A percentile compares a stretch with the other conserved stretches of the same genome.
Evolutionary conservation across 2,888 invertebrate species (phyloP).

Genomic region (Neocrepidodera transversa): DNA sequence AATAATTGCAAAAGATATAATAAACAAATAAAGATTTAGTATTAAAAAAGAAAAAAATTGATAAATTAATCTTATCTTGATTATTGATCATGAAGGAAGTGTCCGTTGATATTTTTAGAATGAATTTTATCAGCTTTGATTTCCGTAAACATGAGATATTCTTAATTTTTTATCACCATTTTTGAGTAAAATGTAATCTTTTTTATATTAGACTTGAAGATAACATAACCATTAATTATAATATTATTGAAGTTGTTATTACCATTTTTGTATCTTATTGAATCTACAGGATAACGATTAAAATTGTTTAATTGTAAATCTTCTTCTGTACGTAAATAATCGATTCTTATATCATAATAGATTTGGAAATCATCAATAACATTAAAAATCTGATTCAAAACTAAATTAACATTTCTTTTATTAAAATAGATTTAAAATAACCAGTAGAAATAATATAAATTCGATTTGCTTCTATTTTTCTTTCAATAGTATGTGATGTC

Average conservation of each 20-base stretch:
- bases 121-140: constrained; percentile 45
- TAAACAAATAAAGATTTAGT: no score
- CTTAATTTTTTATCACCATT: constrained; percentile 55
- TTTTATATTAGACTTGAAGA: constrained; percentile 46
- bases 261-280: constrained; percentile 47
- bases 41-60: no score
- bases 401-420: constrained; percentile 41
- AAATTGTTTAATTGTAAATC: constrained; percentile 44
- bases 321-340: constrained; percentile 47
- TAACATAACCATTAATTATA: constrained; percentile 50
- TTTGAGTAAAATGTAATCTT: constrained; percentile 51
- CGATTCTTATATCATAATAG: constrained; percentile 42
- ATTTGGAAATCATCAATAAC: constrained; percentile 46
- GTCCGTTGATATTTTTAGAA: constrained; percentile 48
- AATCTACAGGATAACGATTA: constrained; percentile 48
- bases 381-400: constrained; percentile 48
- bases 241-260: constrained; percentile 45
- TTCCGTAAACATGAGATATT: constrained; percentile 47
- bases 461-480: constrained; percentile 45
- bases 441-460: constrained; percentile 45
- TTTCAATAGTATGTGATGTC: constrained; percentile 36
- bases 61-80: background rate
- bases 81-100: constrained; percentile 29
- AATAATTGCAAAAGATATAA: no score
- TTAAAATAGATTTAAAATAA: constrained; percentile 49